These are phyloP conservation scores for Nebria brevicollis DNA, from an alignment of 2,888 invertebrate species.

Conservation along the genomic window DNA sequence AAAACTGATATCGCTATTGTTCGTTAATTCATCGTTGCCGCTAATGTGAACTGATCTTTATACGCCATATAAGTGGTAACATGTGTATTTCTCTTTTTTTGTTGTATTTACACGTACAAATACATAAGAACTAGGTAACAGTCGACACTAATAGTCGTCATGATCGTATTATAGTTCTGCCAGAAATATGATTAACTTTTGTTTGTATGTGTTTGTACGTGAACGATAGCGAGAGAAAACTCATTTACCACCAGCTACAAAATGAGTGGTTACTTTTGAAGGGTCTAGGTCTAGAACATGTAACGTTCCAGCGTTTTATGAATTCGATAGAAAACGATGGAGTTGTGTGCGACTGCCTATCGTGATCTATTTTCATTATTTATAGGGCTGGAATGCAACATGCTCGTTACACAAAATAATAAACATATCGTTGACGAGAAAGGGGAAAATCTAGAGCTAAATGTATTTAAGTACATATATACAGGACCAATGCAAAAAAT, in stretches of 20 bases:
- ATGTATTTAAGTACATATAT: conserved; percentile 39
- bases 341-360: conserved; percentile 4
- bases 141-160: not conserved
- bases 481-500: conserved; percentile 35
- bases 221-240: not conserved
- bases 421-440: conserved; percentile 24
- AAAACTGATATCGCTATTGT: not conserved
- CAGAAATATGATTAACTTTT: too few species aligned
- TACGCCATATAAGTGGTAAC: not conserved
- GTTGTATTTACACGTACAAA: not conserved
- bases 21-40: not conserved
- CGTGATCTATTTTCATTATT: not conserved
- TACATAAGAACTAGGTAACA: not conserved
- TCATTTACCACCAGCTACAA: not conserved
- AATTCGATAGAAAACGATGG: not conserved
- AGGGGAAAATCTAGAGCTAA: conserved; percentile 43
- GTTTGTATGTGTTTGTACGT: not conserved
- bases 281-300: not conserved
- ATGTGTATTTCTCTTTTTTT: not conserved
- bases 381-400: not conserved
- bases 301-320: not conserved
- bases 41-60: not conserved
- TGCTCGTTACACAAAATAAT: conserved; percentile 1
- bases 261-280: conserved; percentile 11
- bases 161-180: not conserved